Evolutionary conservation across 2,888 invertebrate species (phyloP), one percentile per base, ranked within the genome.

Genomic region (Microplitis manilae): DNA sequence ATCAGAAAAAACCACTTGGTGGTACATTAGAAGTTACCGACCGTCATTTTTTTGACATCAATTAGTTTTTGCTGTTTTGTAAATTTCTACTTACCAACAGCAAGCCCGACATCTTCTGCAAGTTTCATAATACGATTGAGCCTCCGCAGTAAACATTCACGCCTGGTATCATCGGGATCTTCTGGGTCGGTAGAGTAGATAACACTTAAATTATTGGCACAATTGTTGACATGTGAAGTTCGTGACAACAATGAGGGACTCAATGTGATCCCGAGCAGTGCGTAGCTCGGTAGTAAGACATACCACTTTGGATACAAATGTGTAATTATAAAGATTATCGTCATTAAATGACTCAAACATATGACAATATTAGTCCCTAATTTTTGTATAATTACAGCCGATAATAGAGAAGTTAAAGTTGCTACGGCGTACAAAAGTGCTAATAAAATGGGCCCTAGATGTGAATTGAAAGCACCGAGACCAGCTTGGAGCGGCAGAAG

Each of bases 401-500:
- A 91, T 75, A 88, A 88, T 61, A 88, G 88, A 39, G 86, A 86
- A 41, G 85, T 86, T 17, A 86, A 79, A 4, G 87, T 85, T 1
- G 88, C 89, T 13, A 82, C 83, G 9, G 86, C 82, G 76, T 85
- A 89, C 38, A 87, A 83, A 77, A 85, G 77, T 86, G 91, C 86
- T 81, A 90, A 79, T 83, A 91, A 79, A 69, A 87, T 80, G 64
- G 89, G 88, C 0, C 88, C 93, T 89, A 93, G 62, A 87, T 90
- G 69, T 90, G 92, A 81, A 90, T 91, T 83, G 87, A 91, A 86
- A 30, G 86, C 85, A 0, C 89, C 88, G 20, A 89, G 81, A 8
- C 89, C 91, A 30, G 92, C 91, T 83, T 93, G 93, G 15, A 93
- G 88, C 1, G 92, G 92, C 76, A 92, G 87, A 79, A 93, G 91